A percentile compares a stretch with the other conserved stretches of the same genome.
Evolutionary conservation across 2,797 vertebrate genomes (phyloP).

Genomic region (Xiphophorus birchmanni): DNA sequence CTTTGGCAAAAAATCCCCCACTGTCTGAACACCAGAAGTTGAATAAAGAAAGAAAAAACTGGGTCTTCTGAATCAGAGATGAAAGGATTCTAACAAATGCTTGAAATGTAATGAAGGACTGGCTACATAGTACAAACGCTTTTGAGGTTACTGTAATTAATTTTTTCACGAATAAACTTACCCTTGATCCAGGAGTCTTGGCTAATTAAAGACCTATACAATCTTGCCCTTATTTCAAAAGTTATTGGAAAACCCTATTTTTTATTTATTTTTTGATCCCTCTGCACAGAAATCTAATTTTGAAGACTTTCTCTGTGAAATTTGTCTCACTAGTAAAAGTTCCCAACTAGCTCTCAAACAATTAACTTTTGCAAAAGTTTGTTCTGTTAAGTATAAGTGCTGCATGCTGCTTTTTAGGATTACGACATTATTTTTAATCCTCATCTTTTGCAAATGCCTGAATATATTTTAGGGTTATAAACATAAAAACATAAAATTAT

Average conservation of each 20-base stretch:
- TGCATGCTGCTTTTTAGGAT: neutral
- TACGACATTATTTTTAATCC: neutral
- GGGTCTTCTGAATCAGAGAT: conserved; percentile 1
- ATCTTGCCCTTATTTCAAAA: neutral
- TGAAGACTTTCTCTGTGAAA: neutral
- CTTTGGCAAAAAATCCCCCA: conserved; percentile 1
- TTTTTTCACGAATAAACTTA: neutral
- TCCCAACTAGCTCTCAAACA: neutral
- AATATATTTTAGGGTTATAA: neutral
- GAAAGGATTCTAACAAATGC: conserved; percentile 7
- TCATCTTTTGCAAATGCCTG: neutral
- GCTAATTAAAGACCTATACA: neutral
- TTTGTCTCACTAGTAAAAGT: neutral
- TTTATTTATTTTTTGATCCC: neutral
- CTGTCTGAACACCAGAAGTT: neutral
- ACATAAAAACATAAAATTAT: neutral
- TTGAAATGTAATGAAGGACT: conserved; percentile 1
- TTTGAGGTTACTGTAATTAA: neutral
- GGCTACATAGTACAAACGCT: neutral
- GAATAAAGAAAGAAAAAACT: neutral
- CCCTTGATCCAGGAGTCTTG: neutral
- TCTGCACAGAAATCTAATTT: neutral
- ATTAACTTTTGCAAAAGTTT: neutral
- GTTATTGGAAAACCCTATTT: neutral
- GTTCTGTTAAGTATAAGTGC: neutral